Evolutionary conservation across 1,140 invertebrate genomes (phyloP), one percentile per base, ranked within the genome.

Genomic region (Drosophila bipectinata): DNA sequence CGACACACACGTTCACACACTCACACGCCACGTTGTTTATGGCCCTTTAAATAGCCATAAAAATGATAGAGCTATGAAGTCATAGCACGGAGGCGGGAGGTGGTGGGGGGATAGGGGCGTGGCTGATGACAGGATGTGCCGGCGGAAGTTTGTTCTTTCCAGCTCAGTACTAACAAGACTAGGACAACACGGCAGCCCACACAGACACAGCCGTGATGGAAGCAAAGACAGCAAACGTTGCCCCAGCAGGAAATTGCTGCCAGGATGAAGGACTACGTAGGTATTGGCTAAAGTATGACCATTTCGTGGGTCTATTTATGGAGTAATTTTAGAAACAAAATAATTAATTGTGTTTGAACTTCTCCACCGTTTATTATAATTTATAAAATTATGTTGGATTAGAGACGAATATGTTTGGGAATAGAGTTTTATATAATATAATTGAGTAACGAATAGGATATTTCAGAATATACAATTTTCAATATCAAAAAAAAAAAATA

Each of bases 1-100:
- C 58, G 39, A 48, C 34, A 49, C 59, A 55, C 48, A 55, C 49
- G 37, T 24, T 61, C 59, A 51, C 53, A 55, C 49, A 30, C 37
- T 61, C 39, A 47, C 39, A 41, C 54, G 15, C 55, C 32, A 37
- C 52, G 44, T 68, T 73, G 76, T 84, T 84, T 85, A 84, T 73
- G 67, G 48, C 71, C 57, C 62, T 79, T 84, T 87, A 88, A 87
- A 85, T 82, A 82, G 69, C 78, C 68, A 87, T 85, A 85, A 85
- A 85, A 81, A 78, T 87, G 68, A 85, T 85, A 87, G 73, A 85
- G 68, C 72, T 75, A 67, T 52, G 63, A 68, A 66, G 61, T 64
- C 53, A 45, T 18, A 39, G 32, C 34, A 37, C 9, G 24, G 4
- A 1, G 37, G 18, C 1, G 12, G 5, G 15, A 0, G 2, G 21